Conservation (phyloP, 2,888 invertebrate species). For the Erebia palarica region DNA sequence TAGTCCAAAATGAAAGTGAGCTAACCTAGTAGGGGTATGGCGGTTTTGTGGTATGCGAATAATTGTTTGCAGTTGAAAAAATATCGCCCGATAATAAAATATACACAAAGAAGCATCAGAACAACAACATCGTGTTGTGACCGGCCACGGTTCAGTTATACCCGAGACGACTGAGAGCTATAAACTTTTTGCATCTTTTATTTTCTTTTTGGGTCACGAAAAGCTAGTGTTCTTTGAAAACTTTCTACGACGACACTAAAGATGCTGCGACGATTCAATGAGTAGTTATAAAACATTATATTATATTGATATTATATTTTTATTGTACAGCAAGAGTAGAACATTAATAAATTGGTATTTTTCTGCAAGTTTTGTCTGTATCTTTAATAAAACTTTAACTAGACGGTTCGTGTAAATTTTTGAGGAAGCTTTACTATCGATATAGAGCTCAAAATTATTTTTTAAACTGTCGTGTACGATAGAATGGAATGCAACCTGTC, state of each 20-base stretch:
- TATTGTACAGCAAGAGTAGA: background rate
- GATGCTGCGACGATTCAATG: background rate
- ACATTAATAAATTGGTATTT: background rate
- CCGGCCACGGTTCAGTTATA: background rate
- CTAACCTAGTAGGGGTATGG: no score
- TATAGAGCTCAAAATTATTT: no score
- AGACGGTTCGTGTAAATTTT: no score
- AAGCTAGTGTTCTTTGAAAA: slow-evolving; percentile 17
- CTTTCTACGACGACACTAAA: slow-evolving; percentile 5
- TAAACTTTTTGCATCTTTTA: slow-evolving; percentile 9
- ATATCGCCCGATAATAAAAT: background rate
- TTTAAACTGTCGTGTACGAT: no score
- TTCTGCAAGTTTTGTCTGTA: background rate
- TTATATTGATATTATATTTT: background rate
- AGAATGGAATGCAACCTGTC: no score
- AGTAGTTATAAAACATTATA: slow-evolving; percentile 3
- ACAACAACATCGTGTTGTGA: slow-evolving; percentile 3
- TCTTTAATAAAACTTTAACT: no score
- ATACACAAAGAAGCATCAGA: background rate
- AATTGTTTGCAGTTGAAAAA: background rate
- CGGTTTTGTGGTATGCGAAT: background rate
- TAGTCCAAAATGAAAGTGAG: no score
- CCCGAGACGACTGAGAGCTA: background rate
- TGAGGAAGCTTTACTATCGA: no score
- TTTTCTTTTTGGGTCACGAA: slow-evolving; percentile 19